Conservation (phyloP, 2,797 vertebrate genomes). For the Rousettus madagascariensis region DNA sequence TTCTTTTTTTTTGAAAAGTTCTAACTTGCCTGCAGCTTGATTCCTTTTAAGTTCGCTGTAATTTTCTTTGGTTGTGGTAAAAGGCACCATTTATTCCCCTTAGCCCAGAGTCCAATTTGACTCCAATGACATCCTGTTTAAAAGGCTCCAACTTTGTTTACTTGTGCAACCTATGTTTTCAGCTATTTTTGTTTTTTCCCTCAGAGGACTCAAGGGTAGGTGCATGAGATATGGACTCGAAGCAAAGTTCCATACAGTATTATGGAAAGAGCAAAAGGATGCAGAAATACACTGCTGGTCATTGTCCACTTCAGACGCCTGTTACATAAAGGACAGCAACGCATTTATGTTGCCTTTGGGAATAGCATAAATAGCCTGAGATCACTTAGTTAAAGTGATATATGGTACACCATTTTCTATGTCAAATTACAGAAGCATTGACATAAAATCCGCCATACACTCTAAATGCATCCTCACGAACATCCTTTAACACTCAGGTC, state of each 20-base stretch:
- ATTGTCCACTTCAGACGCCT: background rate
- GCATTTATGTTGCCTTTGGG: background rate
- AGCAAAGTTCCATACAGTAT: background rate
- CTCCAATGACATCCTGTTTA: background rate
- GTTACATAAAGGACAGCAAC: background rate
- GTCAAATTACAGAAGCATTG: constrained; percentile 51
- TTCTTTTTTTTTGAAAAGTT: background rate
- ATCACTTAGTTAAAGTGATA: constrained; percentile 54
- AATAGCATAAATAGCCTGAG: background rate
- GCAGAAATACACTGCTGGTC: constrained; percentile 34
- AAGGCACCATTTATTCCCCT: background rate
- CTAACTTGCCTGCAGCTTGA: constrained; percentile 1
- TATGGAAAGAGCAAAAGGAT: background rate
- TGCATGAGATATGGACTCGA: background rate
- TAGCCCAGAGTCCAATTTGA: background rate
- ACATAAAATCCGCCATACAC: background rate
- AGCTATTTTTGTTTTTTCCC: background rate
- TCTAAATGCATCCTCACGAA: constrained; percentile 12
- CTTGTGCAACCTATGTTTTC: background rate
- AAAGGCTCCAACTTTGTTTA: background rate
- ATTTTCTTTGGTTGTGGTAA: background rate
- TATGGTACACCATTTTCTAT: background rate
- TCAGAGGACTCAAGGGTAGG: background rate
- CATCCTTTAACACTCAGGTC: background rate
- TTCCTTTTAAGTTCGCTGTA: background rate